phyloP scores from a whole-genome alignment of 1,140 invertebrate genomes.

The Steinernema feltiae region DNA sequence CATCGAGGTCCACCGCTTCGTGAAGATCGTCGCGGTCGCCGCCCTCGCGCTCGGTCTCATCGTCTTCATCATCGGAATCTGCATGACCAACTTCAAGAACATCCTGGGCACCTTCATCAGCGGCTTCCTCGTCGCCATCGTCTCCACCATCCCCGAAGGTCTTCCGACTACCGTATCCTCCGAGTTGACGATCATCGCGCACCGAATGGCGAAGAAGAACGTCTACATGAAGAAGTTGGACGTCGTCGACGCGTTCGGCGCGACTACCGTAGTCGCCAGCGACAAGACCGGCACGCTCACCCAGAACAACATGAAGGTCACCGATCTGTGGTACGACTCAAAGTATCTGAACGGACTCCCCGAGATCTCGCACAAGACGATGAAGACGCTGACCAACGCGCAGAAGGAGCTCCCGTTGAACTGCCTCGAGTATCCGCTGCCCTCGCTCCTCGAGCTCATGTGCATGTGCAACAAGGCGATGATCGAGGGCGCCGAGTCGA shows the following conservation, averaged over 20 bases:
- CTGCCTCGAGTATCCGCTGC: conserved; percentile 36
- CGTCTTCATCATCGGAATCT: conserved; percentile 28
- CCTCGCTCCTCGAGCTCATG: conserved; percentile 41
- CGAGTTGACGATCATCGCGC: conserved; percentile 61
- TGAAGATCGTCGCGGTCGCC: conserved; percentile 30
- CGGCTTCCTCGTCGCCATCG: conserved; percentile 34
- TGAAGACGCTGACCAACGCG: conserved; percentile 34
- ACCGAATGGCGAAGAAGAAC: conserved; percentile 61
- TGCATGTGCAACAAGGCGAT: conserved; percentile 43
- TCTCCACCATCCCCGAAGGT: conserved; percentile 37
- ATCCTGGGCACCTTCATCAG: conserved; percentile 27
- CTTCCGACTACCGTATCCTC: conserved; percentile 62
- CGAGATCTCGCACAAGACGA: conserved; percentile 36
- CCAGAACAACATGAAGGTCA: conserved; percentile 96
- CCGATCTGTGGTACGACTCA: conserved; percentile 53
- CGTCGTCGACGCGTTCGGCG: conserved; percentile 61
- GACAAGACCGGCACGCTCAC: conserved; percentile 99
- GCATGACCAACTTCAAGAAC: conserved; percentile 16
- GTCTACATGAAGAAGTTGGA: conserved; percentile 62
- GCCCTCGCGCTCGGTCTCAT: conserved; percentile 29
- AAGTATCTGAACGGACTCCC: conserved; percentile 46
- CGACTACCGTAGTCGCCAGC: conserved; percentile 69
- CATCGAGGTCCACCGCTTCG: conserved; percentile 34
- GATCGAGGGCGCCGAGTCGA: conserved; percentile 30
- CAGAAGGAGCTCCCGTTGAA: conserved; percentile 18